Percentiles rank a stretch among this genome's conserved stretches.
phyloP scores from a whole-genome alignment of 2,797 vertebrate genomes.

The Takifugu rubripes region DNA sequence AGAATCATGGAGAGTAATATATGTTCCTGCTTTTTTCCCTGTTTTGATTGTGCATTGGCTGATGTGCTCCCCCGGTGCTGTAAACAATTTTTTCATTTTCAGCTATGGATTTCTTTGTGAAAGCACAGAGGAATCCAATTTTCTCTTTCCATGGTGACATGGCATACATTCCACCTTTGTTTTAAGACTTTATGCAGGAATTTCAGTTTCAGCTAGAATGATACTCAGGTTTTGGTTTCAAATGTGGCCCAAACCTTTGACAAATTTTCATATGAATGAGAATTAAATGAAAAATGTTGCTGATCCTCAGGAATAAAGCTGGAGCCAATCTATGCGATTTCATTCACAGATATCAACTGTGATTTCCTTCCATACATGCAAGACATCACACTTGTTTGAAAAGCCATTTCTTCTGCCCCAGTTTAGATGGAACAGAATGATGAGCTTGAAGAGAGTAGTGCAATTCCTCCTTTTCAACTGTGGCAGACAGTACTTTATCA shows the following conservation, averaged over 20 bases:
- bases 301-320: not conserved
- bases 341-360: not conserved
- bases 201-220: not conserved
- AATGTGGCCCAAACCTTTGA: not conserved
- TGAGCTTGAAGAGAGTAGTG: conserved; percentile 2
- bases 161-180: no score
- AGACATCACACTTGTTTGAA: conserved; percentile 1
- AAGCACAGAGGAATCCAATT: no score
- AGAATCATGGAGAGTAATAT: not conserved
- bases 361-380: no score
- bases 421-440: conserved; percentile 3
- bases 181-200: not conserved
- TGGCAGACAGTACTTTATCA: no score
- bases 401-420: not conserved
- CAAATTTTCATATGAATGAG: not conserved
- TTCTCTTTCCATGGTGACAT: no score
- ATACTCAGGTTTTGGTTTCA: not conserved
- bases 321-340: not conserved
- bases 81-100: not conserved
- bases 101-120: no score
- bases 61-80: not conserved
- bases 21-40: not conserved
- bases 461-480: no score
- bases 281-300: not conserved
- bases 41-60: not conserved